A percentile compares a stretch with the other conserved stretches of the same genome.
Conservation (phyloP, 2,888 invertebrate genomes). For the Cordylochernes scorpioides region DNA sequence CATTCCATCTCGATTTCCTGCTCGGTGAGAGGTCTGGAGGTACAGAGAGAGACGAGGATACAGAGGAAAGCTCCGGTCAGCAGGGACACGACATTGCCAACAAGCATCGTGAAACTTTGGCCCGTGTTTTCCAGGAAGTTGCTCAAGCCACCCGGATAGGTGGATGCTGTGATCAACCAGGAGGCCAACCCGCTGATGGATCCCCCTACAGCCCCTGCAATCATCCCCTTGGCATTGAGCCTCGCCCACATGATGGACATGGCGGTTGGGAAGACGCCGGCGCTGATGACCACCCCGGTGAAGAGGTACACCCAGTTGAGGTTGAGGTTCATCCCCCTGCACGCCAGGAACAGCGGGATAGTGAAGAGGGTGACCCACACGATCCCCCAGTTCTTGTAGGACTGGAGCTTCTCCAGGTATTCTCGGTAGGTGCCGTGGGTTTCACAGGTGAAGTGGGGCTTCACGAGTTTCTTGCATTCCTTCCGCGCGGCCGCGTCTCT, state of each 20-base stretch:
- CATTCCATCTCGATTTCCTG: conserved; percentile 17
- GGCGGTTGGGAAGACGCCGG: conserved; percentile 21
- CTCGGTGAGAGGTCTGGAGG: conserved; percentile 6
- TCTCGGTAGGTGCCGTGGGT: conserved; percentile 19
- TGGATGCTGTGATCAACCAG: conserved; percentile 20
- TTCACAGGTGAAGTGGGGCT: conserved; percentile 18
- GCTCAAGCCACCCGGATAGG: conserved; percentile 18
- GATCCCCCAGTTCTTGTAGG: conserved; percentile 21
- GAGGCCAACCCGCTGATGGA: conserved; percentile 17
- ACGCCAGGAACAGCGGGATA: conserved; percentile 20
- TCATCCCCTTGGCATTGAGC: conserved; percentile 20
- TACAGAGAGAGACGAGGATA: conserved; percentile 17
- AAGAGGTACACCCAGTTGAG: conserved; percentile 22
- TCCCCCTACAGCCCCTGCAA: conserved; percentile 19
- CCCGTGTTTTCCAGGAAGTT: conserved; percentile 18
- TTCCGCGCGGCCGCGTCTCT: conserved; percentile 17
- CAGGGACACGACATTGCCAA: conserved; percentile 21
- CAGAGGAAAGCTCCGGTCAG: conserved; percentile 18
- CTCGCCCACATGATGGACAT: conserved; percentile 21
- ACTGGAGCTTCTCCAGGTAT: conserved; percentile 19
- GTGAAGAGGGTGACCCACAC: conserved; percentile 19
- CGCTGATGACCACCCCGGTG: conserved; percentile 23
- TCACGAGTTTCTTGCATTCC: conserved; percentile 15
- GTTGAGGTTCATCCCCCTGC: conserved; percentile 18
- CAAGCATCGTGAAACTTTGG: conserved; percentile 20